A percentile compares a stretch with the other conserved stretches of the same genome.
phyloP scores from a whole-genome alignment of 2,888 invertebrate genomes.

The Stenchaetothrips biformis region DNA sequence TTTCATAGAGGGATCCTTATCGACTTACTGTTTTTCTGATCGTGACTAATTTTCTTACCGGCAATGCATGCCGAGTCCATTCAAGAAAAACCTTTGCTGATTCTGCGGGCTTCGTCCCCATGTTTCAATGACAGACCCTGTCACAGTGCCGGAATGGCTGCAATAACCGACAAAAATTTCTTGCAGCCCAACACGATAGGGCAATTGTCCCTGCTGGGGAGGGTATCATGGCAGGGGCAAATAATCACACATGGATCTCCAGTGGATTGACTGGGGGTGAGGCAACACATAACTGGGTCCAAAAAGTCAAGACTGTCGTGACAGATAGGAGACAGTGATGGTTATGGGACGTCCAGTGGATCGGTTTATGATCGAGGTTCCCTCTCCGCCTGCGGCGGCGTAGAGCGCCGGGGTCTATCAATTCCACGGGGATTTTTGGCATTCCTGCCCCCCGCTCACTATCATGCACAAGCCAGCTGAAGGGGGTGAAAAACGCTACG shows the following conservation, averaged over 20 bases:
- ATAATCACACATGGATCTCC: conserved; percentile 37
- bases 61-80: no score
- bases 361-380: conserved; percentile 32
- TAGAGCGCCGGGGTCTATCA: conserved; percentile 32
- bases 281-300: conserved; percentile 31
- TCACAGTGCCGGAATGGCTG: no score
- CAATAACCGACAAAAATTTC: conserved; percentile 37
- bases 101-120: no score
- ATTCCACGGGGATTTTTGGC: conserved; percentile 35
- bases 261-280: conserved; percentile 37
- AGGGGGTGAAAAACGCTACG: no score
- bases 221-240: conserved; percentile 34
- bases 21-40: no score
- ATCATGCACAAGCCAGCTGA: background rate
- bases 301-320: conserved; percentile 36
- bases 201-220: conserved; percentile 38
- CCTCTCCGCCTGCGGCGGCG: no score
- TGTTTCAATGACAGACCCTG: no score
- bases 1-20: no score
- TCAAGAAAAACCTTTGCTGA: no score
- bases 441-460: conserved; percentile 32
- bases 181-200: conserved; percentile 39
- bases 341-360: conserved; percentile 33
- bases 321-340: conserved; percentile 34
- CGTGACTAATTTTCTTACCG: no score